Evolutionary conservation across 2,797 vertebrate genomes (phyloP), one percentile per base, ranked within the genome.

Genomic region (Rhyacichthys aspro): DNA sequence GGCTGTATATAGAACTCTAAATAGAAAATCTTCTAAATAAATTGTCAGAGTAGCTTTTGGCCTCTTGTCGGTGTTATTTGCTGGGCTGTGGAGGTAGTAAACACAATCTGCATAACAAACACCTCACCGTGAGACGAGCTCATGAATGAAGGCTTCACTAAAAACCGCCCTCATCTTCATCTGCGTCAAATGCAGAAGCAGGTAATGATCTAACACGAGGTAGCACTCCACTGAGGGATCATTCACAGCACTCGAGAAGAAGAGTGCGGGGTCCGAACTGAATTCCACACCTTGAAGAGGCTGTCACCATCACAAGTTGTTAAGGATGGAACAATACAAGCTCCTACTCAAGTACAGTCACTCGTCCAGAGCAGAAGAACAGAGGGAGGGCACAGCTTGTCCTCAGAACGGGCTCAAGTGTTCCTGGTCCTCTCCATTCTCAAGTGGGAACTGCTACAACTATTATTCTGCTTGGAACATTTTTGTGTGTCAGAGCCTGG

Each of bases 61-160:
- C n/a, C n/a, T n/a, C n/a, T n/a, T n/a, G n/a, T n/a, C n/a, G n/a
- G n/a, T n/a, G n/a, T n/a, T n/a, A n/a, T n/a, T n/a, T n/a, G n/a
- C n/a, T n/a, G n/a, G n/a, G n/a, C n/a, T n/a, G n/a, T n/a, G n/a
- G n/a, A 73, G 56, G 67, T 36, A 59, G 68, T 68, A 84, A 75
- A 77, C 63, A 63, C 46, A 76, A 81, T 83, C 69, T 76, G 72
- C 73, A 82, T 76, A 34, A 62, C 63, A 80, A 74, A 60, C 55
- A 41, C 19, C n/a, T 57, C 48, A 11, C 53, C 48, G 44, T 47
- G 38, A 49, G 59, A 48, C 44, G 28, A 41, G 16, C 16, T 63
- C 67, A 79, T 77, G 74, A 84, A 87, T 78, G 70, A 76, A 75
- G 78, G 63, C 79, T 68, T 14, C 60, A 65, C 23, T 1, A 9